phyloP scores from a whole-genome alignment of 1,140 invertebrate species.

The Dysdera silvatica region DNA sequence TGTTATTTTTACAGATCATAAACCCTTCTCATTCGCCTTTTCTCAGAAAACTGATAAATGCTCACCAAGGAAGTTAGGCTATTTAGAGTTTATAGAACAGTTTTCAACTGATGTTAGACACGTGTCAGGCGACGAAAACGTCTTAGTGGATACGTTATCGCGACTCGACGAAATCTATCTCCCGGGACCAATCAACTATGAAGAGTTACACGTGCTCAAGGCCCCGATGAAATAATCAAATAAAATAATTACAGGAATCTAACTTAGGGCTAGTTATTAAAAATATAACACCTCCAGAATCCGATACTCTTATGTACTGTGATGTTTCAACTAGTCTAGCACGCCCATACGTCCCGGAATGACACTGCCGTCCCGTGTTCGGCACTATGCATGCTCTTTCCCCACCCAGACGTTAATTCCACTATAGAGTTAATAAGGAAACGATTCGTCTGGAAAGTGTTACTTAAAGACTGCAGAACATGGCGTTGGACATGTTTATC shows the following conservation, averaged over 20 bases:
- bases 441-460: constrained; percentile 17
- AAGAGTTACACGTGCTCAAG: constrained; percentile 3
- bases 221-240: constrained; percentile 5
- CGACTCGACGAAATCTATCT: not conserved
- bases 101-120: constrained; percentile 41
- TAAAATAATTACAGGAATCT: not conserved
- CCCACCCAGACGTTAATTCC: constrained; percentile 7
- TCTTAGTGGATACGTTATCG: constrained; percentile 19
- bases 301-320: not conserved
- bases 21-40: constrained; percentile 36
- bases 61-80: constrained; percentile 32
- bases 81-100: constrained; percentile 42
- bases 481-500: not conserved
- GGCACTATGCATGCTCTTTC: constrained; percentile 1
- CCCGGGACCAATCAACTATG: not conserved
- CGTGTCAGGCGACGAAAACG: constrained; percentile 41
- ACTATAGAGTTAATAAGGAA: constrained; percentile 6
- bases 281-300: not conserved
- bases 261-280: not conserved
- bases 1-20: constrained; percentile 36
- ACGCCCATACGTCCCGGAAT: constrained; percentile 9
- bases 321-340: constrained; percentile 2
- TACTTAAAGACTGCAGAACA: not conserved
- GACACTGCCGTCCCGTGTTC: constrained; percentile 6
- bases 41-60: constrained; percentile 18